Evolutionary conservation across 2,797 vertebrate genomes (phyloP).

Genomic region (Spinus olivaceus): DNA sequence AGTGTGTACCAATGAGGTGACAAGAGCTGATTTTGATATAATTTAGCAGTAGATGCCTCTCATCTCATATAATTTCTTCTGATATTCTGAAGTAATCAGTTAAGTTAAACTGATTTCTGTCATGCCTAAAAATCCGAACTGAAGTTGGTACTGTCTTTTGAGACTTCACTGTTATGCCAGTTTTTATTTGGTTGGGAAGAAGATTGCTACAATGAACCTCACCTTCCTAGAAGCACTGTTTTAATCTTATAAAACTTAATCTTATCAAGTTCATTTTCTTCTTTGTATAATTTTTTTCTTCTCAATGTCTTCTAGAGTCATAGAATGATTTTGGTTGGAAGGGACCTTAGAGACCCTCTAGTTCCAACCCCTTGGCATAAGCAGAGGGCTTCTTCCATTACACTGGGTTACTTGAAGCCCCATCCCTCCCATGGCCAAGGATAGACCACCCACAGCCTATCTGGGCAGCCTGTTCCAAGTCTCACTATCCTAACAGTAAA

Average conservation of each 20-base stretch:
- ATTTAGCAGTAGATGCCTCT: not conserved
- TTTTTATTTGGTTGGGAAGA: not conserved
- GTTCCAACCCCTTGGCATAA: fast-evolving
- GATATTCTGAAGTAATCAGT: not conserved
- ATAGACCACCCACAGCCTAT: not conserved
- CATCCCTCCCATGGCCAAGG: not conserved
- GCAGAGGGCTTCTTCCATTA: not conserved
- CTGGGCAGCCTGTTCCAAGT: not conserved
- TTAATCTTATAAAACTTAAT: not conserved
- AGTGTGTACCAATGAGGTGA: not conserved
- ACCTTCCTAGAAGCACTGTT: not conserved
- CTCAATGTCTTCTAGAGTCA: not conserved
- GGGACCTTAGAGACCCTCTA: not conserved
- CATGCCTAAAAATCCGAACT: not conserved
- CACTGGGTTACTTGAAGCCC: not conserved
- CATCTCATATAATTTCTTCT: not conserved
- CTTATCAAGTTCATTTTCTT: not conserved
- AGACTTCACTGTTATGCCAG: not conserved
- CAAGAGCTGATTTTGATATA: not conserved
- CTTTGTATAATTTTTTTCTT: not conserved
- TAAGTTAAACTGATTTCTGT: not conserved
- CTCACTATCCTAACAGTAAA: not conserved
- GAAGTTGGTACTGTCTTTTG: not conserved
- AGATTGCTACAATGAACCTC: not conserved
- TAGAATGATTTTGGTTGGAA: not conserved